These are phyloP conservation scores for Nematostella vectensis DNA, from an alignment of 92 coral and sea anemone species.

Conservation along the genomic window DNA sequence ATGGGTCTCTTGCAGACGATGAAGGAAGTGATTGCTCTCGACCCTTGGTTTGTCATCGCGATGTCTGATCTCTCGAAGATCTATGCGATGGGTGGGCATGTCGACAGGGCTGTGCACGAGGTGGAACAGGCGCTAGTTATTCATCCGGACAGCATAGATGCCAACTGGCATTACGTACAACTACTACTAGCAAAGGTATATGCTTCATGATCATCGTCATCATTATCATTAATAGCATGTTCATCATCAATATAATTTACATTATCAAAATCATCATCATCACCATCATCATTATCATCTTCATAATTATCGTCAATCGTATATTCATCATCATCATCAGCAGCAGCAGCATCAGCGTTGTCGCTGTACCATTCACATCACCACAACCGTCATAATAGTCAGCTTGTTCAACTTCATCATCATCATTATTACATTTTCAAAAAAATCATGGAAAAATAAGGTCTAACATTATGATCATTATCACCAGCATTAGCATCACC, in stretches of 20 bases:
- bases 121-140: conserved; percentile 41
- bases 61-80: conserved; percentile 33
- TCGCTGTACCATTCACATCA: too few species aligned
- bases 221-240: not conserved
- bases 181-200: conserved; percentile 21
- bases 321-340: too few species aligned
- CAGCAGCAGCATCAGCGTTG: too few species aligned
- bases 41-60: conserved; percentile 55
- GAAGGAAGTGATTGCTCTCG: conserved; percentile 29
- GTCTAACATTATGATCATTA: too few species aligned
- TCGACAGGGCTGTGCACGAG: conserved; percentile 14
- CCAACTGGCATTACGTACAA: conserved; percentile 21
- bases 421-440: too few species aligned
- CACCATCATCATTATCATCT: not conserved
- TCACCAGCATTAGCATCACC: too few species aligned
- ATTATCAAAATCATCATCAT: too few species aligned
- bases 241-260: not conserved
- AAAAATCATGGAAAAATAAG: too few species aligned
- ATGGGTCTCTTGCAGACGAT: too few species aligned
- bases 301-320: not conserved
- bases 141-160: conserved; percentile 53
- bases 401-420: too few species aligned
- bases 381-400: too few species aligned
- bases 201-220: not conserved
- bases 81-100: conserved; percentile 16